Base-by-base conservation (phyloP, 2,113 vertebrate species). In the Dolichotis patagonum region DNA sequence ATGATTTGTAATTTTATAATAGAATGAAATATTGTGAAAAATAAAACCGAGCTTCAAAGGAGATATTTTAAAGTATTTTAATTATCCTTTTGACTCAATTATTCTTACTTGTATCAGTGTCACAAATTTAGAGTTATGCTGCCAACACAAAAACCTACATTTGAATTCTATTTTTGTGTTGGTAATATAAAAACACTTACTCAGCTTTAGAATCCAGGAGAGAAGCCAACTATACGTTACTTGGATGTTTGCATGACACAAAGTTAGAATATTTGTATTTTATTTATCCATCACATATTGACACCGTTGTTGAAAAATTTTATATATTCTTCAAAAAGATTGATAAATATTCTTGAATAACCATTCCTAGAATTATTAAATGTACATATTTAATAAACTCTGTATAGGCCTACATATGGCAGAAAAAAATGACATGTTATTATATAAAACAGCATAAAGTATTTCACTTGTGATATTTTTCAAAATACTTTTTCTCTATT, bases 321-420 rank as follows among this genome's bases (percentile, higher is more conserved):
- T 81, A 84, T 93, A 97, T 83, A 96, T 71, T 2, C 4, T 84
- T 85, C 43, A 95, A 93, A 26, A 97, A 95, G 62, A 67, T 14
- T 71, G 30, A 88, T 43, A 17, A 11, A 1, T 32, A 32, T 32
- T 2, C 22, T 28, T 38, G 54, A 86, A 90, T 84, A 96, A 80
- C 58, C 32, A 69, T 28, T 91, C 22, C 73, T 22, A 52, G 46
- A 77, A 69, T 67, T 88, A 85, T 2, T 87, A 69, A 92, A 80
- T 67, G 11, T 52, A 38, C 30, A 35, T 63, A 58, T 92, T 85
- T 78, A 95, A 81, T n/a, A 78, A 43, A 4, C 16, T 85, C 43
- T 88, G 1, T 7, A 35, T 71, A 78, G 41, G 12, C n/a, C 14
- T 92, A 43, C n/a, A 52, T 19, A 75, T 3, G 62, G 17, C 8